Base-by-base conservation (phyloP, 2,797 vertebrate species). In the Echeneis naucrates region DNA sequence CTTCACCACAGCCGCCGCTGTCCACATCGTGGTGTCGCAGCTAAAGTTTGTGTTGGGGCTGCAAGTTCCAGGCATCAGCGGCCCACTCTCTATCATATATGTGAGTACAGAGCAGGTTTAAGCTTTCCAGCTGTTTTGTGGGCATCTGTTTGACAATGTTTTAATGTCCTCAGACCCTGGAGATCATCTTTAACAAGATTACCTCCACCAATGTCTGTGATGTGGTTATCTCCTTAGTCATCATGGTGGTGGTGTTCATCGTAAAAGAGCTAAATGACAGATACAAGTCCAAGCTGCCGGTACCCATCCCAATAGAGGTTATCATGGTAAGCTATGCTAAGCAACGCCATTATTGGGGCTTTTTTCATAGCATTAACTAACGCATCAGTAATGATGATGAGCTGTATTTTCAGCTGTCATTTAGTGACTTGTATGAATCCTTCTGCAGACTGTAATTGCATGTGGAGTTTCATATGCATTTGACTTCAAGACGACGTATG, bases 21-120 rank as follows among this genome's bases (percentile, higher is more conserved):
- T 99, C 74, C 97, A 98, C 12, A 98, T 99, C 85, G 62, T 99
- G 80, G 92, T 98, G 71, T 98, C 97, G 24, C 98, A 99, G 79
- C 92, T 99, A 60, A 99, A 99, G 92, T 99, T 99, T 88, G 93
- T 99, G 42, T 54, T 99, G 47, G 97, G 98, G 0, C 80, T 99
- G 19, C 4, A n/a, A 0, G 95, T 99, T 1, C 91, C 90, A 0
- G 86, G 96, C 57, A 87, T 94, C 70, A 95, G 93, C 3, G 94
- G 93, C 52, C 96, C 96, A 0, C 84, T 99, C 6, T 57, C 96
- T 13, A 53, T 98, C 71, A 84, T 99, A 78, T 96, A 96, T 67
- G 98, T 99, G 89, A 96, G 96, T 56, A 9, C 9, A 37, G n/a
- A 63, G 4, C 4, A 10, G 4, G 26, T 16, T 3, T 5, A 44